Evolutionary conservation across 2,888 invertebrate genomes (phyloP).

Genomic region (Bembecia ichneumoniformis): DNA sequence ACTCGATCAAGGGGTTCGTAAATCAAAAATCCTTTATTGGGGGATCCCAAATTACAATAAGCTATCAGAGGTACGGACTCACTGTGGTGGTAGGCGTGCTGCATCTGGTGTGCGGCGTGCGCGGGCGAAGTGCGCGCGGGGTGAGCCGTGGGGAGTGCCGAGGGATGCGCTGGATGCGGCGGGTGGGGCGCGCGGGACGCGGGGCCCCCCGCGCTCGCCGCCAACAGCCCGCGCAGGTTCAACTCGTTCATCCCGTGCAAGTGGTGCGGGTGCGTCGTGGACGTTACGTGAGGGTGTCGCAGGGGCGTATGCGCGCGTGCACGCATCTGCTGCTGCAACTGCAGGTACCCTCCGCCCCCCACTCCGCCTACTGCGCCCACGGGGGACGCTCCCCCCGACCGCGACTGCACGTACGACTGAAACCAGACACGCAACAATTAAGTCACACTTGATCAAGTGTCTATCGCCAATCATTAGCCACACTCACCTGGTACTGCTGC

Average conservation of each 20-base stretch:
- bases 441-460: too few relatives aligned
- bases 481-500: too few relatives aligned
- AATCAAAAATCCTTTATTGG: too few relatives aligned
- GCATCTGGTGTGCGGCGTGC: slow-evolving; percentile 19
- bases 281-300: slow-evolving; percentile 75
- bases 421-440: background rate
- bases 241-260: slow-evolving; percentile 66
- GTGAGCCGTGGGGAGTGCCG: slow-evolving; percentile 12
- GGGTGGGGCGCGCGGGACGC: slow-evolving; percentile 13
- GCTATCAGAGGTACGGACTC: slow-evolving; percentile 19
- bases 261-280: slow-evolving; percentile 77
- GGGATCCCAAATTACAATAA: too few relatives aligned
- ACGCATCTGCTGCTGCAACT: slow-evolving; percentile 27
- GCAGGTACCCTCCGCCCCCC: slow-evolving; percentile 15
- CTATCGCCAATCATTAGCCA: too few relatives aligned
- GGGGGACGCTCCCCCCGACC: slow-evolving; percentile 12
- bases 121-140: slow-evolving; percentile 10
- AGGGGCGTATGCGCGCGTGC: slow-evolving; percentile 48
- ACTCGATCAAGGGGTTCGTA: too few relatives aligned
- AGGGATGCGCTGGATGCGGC: slow-evolving; percentile 13
- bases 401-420: slow-evolving; percentile 42
- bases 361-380: slow-evolving; percentile 17
- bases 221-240: slow-evolving; percentile 63
- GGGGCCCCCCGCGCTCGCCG: slow-evolving; percentile 32
- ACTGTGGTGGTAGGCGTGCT: slow-evolving; percentile 58